Conservation (phyloP, 2,113 vertebrate genomes). For the Spea multiplicata region DNA sequence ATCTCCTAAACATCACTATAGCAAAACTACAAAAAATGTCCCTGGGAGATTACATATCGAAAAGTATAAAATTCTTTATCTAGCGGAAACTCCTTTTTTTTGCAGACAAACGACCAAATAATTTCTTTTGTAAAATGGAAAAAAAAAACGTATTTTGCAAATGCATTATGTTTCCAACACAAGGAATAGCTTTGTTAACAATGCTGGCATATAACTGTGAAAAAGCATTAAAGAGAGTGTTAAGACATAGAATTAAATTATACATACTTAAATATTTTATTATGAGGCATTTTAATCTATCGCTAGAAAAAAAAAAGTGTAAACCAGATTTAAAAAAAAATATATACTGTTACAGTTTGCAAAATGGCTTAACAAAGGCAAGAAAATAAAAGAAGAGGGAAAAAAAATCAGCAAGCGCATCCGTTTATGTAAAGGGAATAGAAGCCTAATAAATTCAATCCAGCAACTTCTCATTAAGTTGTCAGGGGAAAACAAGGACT, state of each 20-base stretch:
- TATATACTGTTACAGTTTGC: background rate
- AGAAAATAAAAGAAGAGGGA: background rate
- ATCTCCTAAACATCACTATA: too few species aligned
- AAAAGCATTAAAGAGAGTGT: background rate
- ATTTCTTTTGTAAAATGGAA: too few species aligned
- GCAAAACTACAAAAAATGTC: too few species aligned
- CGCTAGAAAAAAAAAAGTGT: background rate
- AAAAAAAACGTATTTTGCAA: too few species aligned
- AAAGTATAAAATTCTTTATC: too few species aligned
- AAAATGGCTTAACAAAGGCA: background rate
- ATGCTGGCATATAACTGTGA: background rate
- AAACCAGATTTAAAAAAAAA: background rate
- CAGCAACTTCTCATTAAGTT: conserved; percentile 28
- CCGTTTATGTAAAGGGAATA: conserved; percentile 43
- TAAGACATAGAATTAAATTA: background rate
- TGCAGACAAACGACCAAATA: too few species aligned
- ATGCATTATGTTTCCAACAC: too few species aligned
- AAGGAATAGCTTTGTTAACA: too few species aligned
- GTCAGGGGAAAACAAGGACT: conserved; percentile 9
- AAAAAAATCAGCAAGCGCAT: background rate
- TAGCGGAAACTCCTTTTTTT: too few species aligned
- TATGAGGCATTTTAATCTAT: background rate
- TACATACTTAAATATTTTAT: background rate
- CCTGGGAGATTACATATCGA: too few species aligned
- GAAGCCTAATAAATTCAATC: conserved; percentile 43